Evolutionary conservation across 2,113 vertebrate species (phyloP), one percentile per base, ranked within the genome.

Genomic region (Vicugna pacos): DNA sequence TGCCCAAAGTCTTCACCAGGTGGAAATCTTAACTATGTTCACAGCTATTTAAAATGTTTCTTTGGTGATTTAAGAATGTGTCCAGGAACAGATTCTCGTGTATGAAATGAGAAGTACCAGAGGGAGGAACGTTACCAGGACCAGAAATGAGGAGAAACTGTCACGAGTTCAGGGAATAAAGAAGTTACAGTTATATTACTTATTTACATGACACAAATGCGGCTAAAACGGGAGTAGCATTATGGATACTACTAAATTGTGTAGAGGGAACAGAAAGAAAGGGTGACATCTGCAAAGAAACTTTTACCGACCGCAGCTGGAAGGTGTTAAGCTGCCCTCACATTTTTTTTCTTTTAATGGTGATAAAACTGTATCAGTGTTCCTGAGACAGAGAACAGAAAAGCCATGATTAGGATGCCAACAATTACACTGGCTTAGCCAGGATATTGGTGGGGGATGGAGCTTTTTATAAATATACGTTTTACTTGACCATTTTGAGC

Each of bases 21-120:
- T n/a, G 20, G 56, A 62, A 50, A 28, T 26, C 42, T 13, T 3
- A 75, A 32, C 3, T 38, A 35, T 7, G 35, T 42, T 42, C 38
- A 10, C 2, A 13, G 30, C 24, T 42, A 8, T 26, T n/a, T 46
- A 5, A 58, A 16, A 8, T 35, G 2, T 76, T 26, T 26, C 11
- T 17, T 26, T n/a, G 11, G 3, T 42, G 16, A 56, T 19, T n/a
- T 26, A 67, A 16, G 30, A 15, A 50, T 26, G 6, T 6, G 30
- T 19, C 20, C 9, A 2, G 19, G 2, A n/a, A 38, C 2, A 32
- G 52, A 20, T 6, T 9, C 38, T 42, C 7, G 0, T 42, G 26
- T 4, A 42, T 20, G 5, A 62, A 32, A 5, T 13, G 56, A n/a
- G 3, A 35, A 1, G 19, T 3, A 3, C 2, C 4, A 24, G 1